Percentiles rank a stretch among this genome's conserved stretches.
These are phyloP conservation scores for Maccullochella peelii DNA, from an alignment of 2,113 vertebrate species.

Conservation along the genomic window DNA sequence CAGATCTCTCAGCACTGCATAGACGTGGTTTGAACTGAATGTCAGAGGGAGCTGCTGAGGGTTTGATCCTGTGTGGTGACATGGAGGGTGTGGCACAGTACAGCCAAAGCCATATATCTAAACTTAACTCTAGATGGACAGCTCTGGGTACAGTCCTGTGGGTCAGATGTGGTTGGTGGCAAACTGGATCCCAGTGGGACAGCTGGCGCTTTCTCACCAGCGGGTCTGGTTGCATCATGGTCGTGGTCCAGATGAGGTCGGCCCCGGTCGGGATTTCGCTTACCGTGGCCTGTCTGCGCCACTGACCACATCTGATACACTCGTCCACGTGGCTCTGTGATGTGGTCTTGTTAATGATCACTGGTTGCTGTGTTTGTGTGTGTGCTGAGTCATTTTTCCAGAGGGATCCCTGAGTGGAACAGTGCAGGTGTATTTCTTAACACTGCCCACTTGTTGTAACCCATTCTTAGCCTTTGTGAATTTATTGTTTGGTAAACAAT, in stretches of 20 bases:
- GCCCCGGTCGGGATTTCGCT: constrained; percentile 17
- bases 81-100: constrained; percentile 69
- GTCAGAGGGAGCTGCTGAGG: constrained; percentile 41
- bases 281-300: constrained; percentile 53
- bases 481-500: constrained; percentile 8
- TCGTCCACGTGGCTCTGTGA: constrained; percentile 61
- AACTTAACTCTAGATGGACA: constrained; percentile 76
- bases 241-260: constrained; percentile 47
- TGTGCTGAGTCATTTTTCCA: constrained; percentile 50
- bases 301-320: constrained; percentile 61
- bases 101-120: constrained; percentile 74
- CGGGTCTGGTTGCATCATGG: constrained; percentile 70
- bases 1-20: constrained; percentile 16
- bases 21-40: constrained; percentile 37
- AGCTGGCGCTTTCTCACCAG: constrained; percentile 57
- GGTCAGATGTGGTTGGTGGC: constrained; percentile 76
- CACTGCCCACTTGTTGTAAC: background rate
- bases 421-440: constrained; percentile 63
- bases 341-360: constrained; percentile 62
- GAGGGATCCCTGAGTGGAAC: constrained; percentile 9
- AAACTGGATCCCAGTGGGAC: constrained; percentile 70
- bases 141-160: constrained; percentile 56
- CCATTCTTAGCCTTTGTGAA: background rate
- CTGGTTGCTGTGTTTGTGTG: constrained; percentile 35
- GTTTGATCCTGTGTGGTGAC: constrained; percentile 69